Base-by-base conservation (phyloP, 2,113 vertebrate species). In the Halichoeres trimaculatus region DNA sequence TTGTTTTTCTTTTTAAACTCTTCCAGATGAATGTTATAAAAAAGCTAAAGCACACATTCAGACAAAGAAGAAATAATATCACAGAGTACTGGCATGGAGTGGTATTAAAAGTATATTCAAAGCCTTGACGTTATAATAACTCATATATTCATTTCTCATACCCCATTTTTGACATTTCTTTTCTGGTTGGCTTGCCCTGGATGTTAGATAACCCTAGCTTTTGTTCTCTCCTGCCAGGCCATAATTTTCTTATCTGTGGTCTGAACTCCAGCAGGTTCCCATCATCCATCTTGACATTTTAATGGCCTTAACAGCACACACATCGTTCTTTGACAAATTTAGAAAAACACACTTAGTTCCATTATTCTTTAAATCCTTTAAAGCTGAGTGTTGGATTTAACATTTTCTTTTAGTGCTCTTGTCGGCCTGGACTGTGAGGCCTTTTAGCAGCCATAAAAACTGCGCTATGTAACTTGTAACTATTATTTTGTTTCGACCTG, bases 281-380 rank as follows among this genome's bases (percentile, higher is more conserved):
- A 26, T 70, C 70, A 59, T 58, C 74, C 66, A 10, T 66, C 11
- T 52, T 60, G 77, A 69, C 77, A 73, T n/a, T 50, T 63, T 47
- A 74, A 69, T 67, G 51, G 58, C 26, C 60, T 59, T 36, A 0
- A 34, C 63, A 51, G 24, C 65, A n/a, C 7, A 16, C 43, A 23
- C 43, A 65, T 71, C 43, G 41, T 70, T 70, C 24, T 55, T 54
- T 0, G 8, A 24, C 23, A 53, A 54, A 69, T 17, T 17, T 17
- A 7, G 38, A 53, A 53, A 40, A 65, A 43, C 10, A 3, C 10
- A 19, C 19, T 22, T n/a, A 51, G 57, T 47, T 57, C 22, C 22
- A 10, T 54, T 13, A 19, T 48, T 17, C 20, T 71, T 68, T 74
- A 58, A 63, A 40, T 64, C 26, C 9, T 41, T 76, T n/a, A n/a